phyloP scores from a whole-genome alignment of 1,140 invertebrate species.

The Cecropterus lyciades region DNA sequence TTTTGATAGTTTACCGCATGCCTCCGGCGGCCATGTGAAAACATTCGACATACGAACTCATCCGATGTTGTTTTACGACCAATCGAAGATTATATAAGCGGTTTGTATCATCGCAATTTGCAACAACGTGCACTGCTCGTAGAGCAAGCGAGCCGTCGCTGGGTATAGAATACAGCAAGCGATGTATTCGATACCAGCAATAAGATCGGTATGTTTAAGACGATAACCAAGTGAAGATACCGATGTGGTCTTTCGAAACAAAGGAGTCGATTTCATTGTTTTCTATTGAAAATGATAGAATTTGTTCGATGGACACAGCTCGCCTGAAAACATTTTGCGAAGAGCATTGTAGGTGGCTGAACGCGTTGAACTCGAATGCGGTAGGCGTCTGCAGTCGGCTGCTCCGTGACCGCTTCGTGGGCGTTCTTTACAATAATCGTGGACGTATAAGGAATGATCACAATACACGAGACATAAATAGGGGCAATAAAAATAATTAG shows the following conservation, averaged over 20 bases:
- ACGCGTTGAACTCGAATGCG: slow-evolving; percentile 8
- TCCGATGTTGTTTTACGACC: slow-evolving; percentile 21
- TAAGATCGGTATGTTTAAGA: not conserved
- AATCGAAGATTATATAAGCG: slow-evolving; percentile 11
- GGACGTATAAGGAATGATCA: slow-evolving; percentile 26
- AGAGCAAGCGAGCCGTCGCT: not conserved
- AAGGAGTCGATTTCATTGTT: not conserved
- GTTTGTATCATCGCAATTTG: slow-evolving; percentile 2
- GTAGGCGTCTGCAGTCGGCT: not conserved
- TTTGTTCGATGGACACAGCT: not conserved
- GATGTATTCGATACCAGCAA: not conserved
- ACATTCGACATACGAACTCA: slow-evolving; percentile 51
- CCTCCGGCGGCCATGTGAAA: slow-evolving; percentile 46
- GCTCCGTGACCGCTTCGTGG: slow-evolving; percentile 6
- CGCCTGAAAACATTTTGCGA: not conserved
- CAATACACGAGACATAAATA: slow-evolving; percentile 15
- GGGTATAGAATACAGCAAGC: not conserved
- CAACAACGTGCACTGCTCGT: slow-evolving; percentile 2
- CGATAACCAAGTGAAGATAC: not conserved
- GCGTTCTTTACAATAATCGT: slow-evolving; percentile 15
- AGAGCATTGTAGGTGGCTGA: not conserved
- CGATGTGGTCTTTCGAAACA: slow-evolving; percentile 2
- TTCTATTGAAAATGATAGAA: not conserved
- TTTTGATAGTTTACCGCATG: slow-evolving; percentile 52
- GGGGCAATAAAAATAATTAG: slow-evolving; percentile 30